phyloP scores from a whole-genome alignment of 2,888 invertebrate species.

The Luffia ferchaultella region DNA sequence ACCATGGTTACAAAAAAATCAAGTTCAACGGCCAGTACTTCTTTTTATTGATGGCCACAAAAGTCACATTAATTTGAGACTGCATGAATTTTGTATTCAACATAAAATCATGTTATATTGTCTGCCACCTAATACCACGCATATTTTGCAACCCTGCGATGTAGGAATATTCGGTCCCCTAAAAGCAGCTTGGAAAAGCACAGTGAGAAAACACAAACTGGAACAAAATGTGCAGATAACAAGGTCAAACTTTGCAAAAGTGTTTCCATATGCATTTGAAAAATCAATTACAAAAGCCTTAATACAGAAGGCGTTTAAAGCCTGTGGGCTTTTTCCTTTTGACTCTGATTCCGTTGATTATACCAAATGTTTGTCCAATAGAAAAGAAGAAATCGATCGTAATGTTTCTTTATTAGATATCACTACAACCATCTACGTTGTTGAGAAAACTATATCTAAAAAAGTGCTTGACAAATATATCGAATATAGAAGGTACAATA shows the following conservation, averaged over 20 bases:
- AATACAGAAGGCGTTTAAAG: constrained; percentile 7
- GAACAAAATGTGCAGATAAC: constrained; percentile 3
- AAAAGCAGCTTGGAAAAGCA: constrained; percentile 4
- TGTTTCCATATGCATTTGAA: constrained; percentile 7
- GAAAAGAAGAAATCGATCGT: background rate
- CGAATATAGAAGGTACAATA: background rate
- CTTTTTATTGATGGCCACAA: constrained; percentile 13
- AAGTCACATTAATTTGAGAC: constrained; percentile 8
- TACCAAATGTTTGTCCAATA: constrained; percentile 8
- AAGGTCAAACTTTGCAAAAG: constrained; percentile 8
- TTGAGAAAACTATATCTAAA: background rate
- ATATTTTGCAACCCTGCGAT: constrained; percentile 11
- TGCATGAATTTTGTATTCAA: constrained; percentile 10
- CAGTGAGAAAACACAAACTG: constrained; percentile 6
- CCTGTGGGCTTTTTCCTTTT: constrained; percentile 5
- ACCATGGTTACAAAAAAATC: too few species aligned
- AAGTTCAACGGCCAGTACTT: too few species aligned
- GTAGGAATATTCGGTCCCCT: constrained; percentile 6
- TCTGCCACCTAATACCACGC: constrained; percentile 11
- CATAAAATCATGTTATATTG: too few species aligned
- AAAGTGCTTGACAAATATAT: background rate
- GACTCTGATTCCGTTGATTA: constrained; percentile 8
- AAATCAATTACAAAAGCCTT: constrained; percentile 1
- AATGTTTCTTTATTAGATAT: background rate
- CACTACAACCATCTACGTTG: constrained; percentile 1